Conservation (phyloP, 2,113 vertebrate species). For the Campylomormyrus tamandua region DNA sequence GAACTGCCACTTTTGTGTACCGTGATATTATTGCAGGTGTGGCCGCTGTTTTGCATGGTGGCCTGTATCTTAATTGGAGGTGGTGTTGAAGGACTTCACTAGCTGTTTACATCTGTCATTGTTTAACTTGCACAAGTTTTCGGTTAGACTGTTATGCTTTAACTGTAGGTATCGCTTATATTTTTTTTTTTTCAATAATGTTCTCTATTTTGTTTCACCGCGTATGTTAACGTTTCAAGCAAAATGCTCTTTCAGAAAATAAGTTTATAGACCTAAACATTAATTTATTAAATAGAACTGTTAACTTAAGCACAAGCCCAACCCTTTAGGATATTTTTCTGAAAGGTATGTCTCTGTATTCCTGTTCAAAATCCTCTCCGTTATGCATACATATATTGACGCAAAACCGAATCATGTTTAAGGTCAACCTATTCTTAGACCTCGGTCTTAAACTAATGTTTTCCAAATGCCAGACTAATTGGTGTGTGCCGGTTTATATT, state of each 20-base stretch:
- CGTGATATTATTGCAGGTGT: not conserved
- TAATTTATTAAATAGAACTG: not conserved
- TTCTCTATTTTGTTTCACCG: not conserved
- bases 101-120: not conserved
- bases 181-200: not conserved
- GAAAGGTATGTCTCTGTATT: slow-evolving; percentile 25
- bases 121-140: not conserved
- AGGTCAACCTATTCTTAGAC: slow-evolving; percentile 52
- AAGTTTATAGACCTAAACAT: not conserved
- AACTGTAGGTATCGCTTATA: not conserved
- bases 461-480: slow-evolving; percentile 68
- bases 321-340: slow-evolving; percentile 36
- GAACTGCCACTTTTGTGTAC: not conserved
- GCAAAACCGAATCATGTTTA: slow-evolving; percentile 46
- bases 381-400: slow-evolving; percentile 39
- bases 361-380: slow-evolving; percentile 14
- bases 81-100: not conserved
- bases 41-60: not conserved
- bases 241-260: not conserved
- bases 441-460: slow-evolving; percentile 44
- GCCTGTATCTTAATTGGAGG: not conserved
- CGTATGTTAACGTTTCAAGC: not conserved
- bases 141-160: not conserved
- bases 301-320: slow-evolving; percentile 22
- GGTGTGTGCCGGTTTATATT: slow-evolving; percentile 57